Conservation (phyloP, 2,888 invertebrate genomes). For the Lysandra bellargus region DNA sequence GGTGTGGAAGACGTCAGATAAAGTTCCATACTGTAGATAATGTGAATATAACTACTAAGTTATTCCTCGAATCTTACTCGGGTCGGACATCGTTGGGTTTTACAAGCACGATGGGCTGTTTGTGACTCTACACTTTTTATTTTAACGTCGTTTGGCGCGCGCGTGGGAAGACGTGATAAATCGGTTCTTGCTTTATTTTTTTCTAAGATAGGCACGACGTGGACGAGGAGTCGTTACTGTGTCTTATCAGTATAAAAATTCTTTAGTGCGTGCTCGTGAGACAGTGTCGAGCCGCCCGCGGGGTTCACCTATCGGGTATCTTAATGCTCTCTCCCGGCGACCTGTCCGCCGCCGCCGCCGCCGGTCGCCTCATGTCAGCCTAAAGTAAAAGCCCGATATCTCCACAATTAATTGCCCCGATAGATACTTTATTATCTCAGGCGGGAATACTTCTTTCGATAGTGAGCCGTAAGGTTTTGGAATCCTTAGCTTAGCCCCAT, state of each 20-base stretch:
- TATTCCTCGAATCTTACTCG: constrained; percentile 69
- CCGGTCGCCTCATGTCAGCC: constrained; percentile 34
- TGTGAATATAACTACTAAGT: constrained; percentile 77
- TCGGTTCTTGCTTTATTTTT: constrained; percentile 70
- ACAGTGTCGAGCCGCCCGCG: constrained; percentile 44
- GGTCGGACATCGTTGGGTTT: constrained; percentile 77
- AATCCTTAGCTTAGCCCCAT: not conserved
- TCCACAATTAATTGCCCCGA: constrained; percentile 25
- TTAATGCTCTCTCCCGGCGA: constrained; percentile 45
- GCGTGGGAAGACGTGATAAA: constrained; percentile 77
- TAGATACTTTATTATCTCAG: not conserved
- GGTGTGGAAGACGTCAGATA: constrained; percentile 60
- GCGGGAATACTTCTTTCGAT: not conserved
- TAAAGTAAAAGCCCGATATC: constrained; percentile 38
- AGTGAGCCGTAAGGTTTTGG: not conserved
- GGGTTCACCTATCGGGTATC: constrained; percentile 45
- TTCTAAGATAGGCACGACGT: constrained; percentile 66
- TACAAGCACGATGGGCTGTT: constrained; percentile 71
- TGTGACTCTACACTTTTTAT: constrained; percentile 55
- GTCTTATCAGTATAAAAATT: constrained; percentile 59
- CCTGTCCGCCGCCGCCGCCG: constrained; percentile 43
- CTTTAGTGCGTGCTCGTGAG: constrained; percentile 56
- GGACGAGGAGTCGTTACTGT: constrained; percentile 64
- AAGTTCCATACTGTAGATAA: constrained; percentile 79
- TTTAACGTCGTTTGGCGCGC: constrained; percentile 69